Evolutionary conservation across 1,140 invertebrate genomes (phyloP).

Genomic region (Zeugodacus cucurbitae): DNA sequence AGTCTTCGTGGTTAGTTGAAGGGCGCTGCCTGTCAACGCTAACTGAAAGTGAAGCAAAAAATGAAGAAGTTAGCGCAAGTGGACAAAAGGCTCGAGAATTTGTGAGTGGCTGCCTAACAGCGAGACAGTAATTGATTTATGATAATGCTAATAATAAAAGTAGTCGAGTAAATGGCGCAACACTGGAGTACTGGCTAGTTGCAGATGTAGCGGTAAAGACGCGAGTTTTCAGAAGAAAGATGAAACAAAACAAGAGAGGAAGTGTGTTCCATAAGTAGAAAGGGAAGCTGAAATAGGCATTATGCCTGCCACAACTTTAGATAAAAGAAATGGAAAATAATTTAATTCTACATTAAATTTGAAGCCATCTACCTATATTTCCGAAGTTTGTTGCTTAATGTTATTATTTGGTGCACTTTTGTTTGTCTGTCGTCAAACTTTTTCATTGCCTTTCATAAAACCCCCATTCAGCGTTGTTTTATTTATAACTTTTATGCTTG

Average conservation of each 20-base stretch:
- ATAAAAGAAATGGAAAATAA: neutral
- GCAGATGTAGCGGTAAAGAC: neutral
- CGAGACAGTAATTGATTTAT: conserved; percentile 43
- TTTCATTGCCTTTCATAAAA: neutral
- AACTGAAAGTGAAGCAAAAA: neutral
- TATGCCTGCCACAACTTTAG: neutral
- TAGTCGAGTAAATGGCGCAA: neutral
- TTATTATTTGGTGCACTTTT: neutral
- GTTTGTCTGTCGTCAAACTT: neutral
- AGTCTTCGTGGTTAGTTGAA: neutral
- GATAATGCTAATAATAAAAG: conserved; percentile 36
- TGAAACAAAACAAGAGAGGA: too few relatives aligned
- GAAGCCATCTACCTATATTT: neutral
- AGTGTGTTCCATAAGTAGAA: too few relatives aligned
- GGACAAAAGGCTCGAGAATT: neutral
- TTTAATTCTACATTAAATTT: neutral
- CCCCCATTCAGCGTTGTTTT: neutral
- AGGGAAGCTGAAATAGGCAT: too few relatives aligned
- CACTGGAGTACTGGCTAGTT: too few relatives aligned
- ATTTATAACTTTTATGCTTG: neutral
- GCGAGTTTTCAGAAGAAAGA: neutral
- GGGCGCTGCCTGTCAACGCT: neutral
- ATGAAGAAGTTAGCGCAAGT: neutral
- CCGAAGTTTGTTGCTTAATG: neutral
- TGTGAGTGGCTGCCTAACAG: neutral